These are phyloP conservation scores for Malaclemys terrapin DNA, from an alignment of 2,113 vertebrate genomes.

Conservation along the genomic window DNA sequence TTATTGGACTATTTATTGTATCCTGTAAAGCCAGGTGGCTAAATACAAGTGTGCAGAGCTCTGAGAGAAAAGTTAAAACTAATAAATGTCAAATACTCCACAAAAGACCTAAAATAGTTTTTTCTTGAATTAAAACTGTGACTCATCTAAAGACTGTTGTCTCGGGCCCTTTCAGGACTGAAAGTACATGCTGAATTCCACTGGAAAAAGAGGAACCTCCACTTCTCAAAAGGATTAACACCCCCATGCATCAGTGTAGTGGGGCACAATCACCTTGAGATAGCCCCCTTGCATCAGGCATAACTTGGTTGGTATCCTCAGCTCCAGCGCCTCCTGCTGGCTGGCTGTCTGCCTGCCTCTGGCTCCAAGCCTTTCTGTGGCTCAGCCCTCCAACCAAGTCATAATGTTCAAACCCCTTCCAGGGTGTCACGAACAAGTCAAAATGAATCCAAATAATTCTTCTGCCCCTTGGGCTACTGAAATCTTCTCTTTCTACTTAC, in stretches of 20 bases:
- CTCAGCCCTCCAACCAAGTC: background rate
- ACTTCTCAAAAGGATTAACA: constrained; percentile 4
- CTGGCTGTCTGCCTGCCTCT: background rate
- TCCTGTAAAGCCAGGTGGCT: constrained; percentile 3
- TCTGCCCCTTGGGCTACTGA: background rate
- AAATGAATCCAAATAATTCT: background rate
- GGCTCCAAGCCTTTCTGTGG: background rate
- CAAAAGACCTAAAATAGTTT: background rate
- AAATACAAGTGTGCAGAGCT: background rate
- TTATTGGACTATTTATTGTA: background rate
- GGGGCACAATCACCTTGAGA: background rate
- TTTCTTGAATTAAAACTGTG: background rate
- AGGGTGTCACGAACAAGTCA: background rate
- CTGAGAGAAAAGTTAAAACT: background rate
- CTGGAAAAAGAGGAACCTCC: background rate
- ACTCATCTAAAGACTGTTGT: background rate
- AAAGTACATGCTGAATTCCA: constrained; percentile 9
- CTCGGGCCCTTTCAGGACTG: background rate
- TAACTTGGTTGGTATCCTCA: background rate
- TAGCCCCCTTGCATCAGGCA: background rate
- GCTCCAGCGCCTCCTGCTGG: background rate
- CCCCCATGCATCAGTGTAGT: background rate
- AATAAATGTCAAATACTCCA: background rate
- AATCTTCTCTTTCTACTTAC: background rate
- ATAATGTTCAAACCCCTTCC: background rate